Conservation (phyloP, 2,113 vertebrate genomes). For the Anarhynchus alexandrinus region DNA sequence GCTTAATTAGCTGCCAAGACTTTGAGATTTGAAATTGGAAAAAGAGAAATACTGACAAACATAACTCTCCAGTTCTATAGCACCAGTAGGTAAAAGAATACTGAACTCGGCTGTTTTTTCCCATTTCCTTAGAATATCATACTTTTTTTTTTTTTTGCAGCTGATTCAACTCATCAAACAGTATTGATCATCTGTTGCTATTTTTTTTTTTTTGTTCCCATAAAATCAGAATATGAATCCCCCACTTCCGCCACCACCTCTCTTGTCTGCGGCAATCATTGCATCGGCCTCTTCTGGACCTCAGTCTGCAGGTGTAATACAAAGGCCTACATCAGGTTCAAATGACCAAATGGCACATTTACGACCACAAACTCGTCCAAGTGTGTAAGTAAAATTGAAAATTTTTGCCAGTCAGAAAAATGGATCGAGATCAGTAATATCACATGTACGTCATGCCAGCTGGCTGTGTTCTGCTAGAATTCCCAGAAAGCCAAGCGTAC, state of each 20-base stretch:
- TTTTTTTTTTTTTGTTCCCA: not conserved
- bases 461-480: not conserved
- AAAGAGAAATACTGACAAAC: not conserved
- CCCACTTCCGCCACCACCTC: conserved; percentile 86
- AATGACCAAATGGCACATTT: conserved; percentile 83
- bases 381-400: conserved; percentile 84
- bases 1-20: conserved; percentile 14
- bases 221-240: conserved; percentile 76
- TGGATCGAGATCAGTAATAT: not conserved
- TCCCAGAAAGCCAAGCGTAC: not conserved
- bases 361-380: conserved; percentile 85
- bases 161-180: not conserved
- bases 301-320: conserved; percentile 71
- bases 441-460: not conserved
- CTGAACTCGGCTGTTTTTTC: not conserved
- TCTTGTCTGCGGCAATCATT: conserved; percentile 80
- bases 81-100: not conserved
- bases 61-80: not conserved
- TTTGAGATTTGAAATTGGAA: not conserved
- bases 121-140: not conserved
- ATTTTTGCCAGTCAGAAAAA: not conserved
- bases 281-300: conserved; percentile 73
- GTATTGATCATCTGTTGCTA: not conserved
- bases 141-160: not conserved
- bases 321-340: conserved; percentile 79